Percentiles rank a stretch among this genome's conserved stretches.
Evolutionary conservation across 2,113 vertebrate species (phyloP).

Genomic region (Accipiter cooperii): DNA sequence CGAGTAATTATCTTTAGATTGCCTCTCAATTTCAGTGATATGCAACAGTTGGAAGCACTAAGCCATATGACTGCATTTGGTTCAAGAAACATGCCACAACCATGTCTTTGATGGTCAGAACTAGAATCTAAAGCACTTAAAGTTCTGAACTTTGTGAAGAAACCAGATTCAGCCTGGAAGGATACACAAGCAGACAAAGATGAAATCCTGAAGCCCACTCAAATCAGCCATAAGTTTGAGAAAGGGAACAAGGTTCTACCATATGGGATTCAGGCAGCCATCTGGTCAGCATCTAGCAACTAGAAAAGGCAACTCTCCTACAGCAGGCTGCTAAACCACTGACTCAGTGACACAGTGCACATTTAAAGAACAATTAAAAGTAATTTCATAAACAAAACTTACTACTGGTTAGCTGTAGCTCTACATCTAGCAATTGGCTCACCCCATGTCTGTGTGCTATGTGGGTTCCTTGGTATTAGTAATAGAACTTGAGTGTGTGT

Average conservation of each 20-base stretch:
- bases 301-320: not conserved
- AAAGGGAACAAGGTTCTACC: not conserved
- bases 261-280: not conserved
- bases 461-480: not conserved
- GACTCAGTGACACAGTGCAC: not conserved
- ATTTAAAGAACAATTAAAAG: not conserved
- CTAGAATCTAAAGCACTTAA: not conserved
- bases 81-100: not conserved
- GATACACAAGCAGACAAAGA: not conserved
- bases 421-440: not conserved
- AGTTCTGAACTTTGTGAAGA: not conserved
- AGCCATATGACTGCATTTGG: not conserved
- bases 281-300: not conserved
- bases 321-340: not conserved
- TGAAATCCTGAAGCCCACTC: not conserved
- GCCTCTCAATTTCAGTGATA: not conserved
- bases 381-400: not conserved
- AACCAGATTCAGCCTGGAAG: not conserved
- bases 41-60: not conserved
- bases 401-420: not conserved
- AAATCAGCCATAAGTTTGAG: not conserved
- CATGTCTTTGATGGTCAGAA: not conserved
- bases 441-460: not conserved
- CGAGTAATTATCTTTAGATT: not conserved
- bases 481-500: not conserved